Conservation (phyloP, 1,140 invertebrate species). For the Aphelenchoides besseyi region DNA sequence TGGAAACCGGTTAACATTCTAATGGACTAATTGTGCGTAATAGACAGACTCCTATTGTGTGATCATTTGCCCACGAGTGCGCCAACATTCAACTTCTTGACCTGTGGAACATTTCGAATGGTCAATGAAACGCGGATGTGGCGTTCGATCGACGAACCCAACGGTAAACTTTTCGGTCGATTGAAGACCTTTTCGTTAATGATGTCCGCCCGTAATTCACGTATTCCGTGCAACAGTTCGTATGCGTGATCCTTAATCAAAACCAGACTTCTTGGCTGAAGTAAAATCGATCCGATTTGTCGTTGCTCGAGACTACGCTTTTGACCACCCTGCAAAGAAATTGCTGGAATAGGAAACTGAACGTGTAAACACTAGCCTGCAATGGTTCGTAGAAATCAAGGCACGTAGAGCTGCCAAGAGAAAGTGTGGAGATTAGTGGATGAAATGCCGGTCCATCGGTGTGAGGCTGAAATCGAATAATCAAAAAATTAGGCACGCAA, state of each 20-base stretch:
- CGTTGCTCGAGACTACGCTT: constrained; percentile 44
- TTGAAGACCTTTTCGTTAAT: constrained; percentile 73
- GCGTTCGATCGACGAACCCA: constrained; percentile 69
- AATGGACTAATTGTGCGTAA: too few relatives aligned
- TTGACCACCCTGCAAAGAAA: constrained; percentile 5
- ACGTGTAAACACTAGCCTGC: constrained; percentile 6
- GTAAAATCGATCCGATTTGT: constrained; percentile 69
- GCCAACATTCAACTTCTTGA: constrained; percentile 54
- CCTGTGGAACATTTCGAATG: constrained; percentile 86
- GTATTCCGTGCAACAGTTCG: constrained; percentile 83
- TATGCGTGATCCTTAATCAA: constrained; percentile 81
- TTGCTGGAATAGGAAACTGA: constrained; percentile 35
- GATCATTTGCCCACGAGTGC: too few relatives aligned
- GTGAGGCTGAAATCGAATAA: constrained; percentile 72
- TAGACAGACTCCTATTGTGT: too few relatives aligned
- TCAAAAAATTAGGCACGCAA: constrained; percentile 14
- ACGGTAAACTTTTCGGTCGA: constrained; percentile 63
- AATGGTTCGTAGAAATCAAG: constrained; percentile 75
- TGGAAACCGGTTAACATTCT: too few relatives aligned
- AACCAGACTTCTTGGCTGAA: constrained; percentile 82
- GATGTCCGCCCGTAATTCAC: constrained; percentile 72
- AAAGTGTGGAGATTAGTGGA: constrained; percentile 87
- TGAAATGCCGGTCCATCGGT: constrained; percentile 88
- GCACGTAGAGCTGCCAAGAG: constrained; percentile 80
- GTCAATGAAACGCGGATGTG: constrained; percentile 81